Evolutionary conservation across 2,888 invertebrate species (phyloP).

Genomic region (Drepana falcataria): DNA sequence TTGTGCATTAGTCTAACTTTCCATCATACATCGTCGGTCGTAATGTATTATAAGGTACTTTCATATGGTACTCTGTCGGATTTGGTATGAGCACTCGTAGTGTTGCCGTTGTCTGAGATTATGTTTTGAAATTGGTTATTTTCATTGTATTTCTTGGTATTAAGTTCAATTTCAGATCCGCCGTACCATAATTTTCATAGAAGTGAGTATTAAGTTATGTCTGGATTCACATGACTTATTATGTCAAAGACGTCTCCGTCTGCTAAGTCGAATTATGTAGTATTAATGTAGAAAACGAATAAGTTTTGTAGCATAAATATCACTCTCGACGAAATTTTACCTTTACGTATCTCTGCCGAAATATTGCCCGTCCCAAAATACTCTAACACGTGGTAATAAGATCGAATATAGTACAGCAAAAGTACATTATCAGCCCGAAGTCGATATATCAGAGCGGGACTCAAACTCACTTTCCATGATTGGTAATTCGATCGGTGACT

Average conservation of each 20-base stretch:
- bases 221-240: no score
- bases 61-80: neutral
- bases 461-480: slow-evolving; percentile 43
- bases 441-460: slow-evolving; percentile 13
- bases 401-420: no score
- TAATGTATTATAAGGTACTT: neutral
- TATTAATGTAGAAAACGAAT: no score
- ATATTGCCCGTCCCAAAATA: neutral
- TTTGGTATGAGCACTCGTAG: neutral
- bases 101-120: neutral
- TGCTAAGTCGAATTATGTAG: no score
- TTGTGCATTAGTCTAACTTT: neutral
- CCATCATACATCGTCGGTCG: neutral
- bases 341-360: no score
- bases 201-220: no score
- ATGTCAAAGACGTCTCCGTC: no score
- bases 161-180: no score
- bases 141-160: neutral
- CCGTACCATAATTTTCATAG: no score
- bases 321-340: no score
- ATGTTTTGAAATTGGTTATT: neutral
- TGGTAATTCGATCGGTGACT: slow-evolving; percentile 42
- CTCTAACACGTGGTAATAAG: neutral
- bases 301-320: no score
- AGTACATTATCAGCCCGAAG: neutral